These are phyloP conservation scores for Solenopsis invicta DNA, from an alignment of 1,140 invertebrate species.

Conservation along the genomic window DNA sequence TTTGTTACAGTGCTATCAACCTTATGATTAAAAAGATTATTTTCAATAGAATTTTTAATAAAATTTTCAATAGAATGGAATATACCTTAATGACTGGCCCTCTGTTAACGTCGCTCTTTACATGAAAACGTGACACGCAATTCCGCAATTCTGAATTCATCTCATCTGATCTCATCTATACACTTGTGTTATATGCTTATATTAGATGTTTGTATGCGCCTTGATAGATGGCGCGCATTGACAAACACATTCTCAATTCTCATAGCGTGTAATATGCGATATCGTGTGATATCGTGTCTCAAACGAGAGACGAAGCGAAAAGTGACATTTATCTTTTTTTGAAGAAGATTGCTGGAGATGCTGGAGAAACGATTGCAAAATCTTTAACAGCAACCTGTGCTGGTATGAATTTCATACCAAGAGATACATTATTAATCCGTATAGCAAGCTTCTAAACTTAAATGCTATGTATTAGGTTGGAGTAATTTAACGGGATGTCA, in stretches of 20 bases:
- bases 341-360: slow-evolving; percentile 45
- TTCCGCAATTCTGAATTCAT: no score
- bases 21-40: no score
- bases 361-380: slow-evolving; percentile 26
- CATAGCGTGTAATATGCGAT: not conserved
- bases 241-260: not conserved
- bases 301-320: not conserved
- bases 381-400: not conserved
- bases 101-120: no score
- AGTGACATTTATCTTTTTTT: slow-evolving; percentile 42
- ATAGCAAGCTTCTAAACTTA: not conserved
- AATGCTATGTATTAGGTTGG: not conserved
- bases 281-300: not conserved
- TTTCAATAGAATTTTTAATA: no score
- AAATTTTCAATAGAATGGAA: no score
- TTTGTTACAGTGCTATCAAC: no score
- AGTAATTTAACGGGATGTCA: not conserved
- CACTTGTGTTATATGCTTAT: no score
- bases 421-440: not conserved
- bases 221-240: slow-evolving; percentile 13
- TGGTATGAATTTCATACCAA: not conserved
- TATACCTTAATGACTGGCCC: no score
- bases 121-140: no score
- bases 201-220: not conserved
- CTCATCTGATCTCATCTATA: no score